A percentile compares a stretch with the other conserved stretches of the same genome.
phyloP scores from a whole-genome alignment of 2,888 invertebrate species.

The Nomada fabriciana region DNA sequence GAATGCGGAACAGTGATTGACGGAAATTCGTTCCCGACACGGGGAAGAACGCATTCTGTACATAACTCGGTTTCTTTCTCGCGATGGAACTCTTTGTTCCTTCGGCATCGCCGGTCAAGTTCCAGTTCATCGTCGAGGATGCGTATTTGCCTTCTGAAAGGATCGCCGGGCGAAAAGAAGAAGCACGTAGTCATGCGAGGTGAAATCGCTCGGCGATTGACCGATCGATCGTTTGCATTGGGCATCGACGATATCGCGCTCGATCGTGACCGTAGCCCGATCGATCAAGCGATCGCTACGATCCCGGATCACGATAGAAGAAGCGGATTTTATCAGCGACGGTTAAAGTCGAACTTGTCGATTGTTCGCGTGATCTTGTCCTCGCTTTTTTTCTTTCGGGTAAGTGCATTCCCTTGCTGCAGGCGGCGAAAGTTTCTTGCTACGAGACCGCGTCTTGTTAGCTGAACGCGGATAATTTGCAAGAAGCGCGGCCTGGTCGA shows the following conservation, averaged over 20 bases:
- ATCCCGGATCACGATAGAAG: constrained; percentile 49
- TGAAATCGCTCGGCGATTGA: constrained; percentile 68
- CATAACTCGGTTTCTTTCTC: constrained; percentile 1
- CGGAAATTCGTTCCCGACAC: constrained; percentile 73
- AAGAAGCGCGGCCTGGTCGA: constrained; percentile 3
- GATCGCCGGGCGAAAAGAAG: constrained; percentile 32
- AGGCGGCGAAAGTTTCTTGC: constrained; percentile 16
- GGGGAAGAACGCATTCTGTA: neutral
- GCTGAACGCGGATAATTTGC: constrained; percentile 10
- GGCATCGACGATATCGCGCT: constrained; percentile 47
- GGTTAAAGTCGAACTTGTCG: constrained; percentile 54
- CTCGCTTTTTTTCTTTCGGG: constrained; percentile 12
- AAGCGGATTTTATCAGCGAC: constrained; percentile 62
- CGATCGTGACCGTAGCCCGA: constrained; percentile 65
- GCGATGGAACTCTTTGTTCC: constrained; percentile 4
- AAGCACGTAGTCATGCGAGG: constrained; percentile 69
- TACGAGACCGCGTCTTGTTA: constrained; percentile 18
- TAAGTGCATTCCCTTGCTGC: constrained; percentile 32
- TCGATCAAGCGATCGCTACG: constrained; percentile 55
- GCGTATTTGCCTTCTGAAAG: constrained; percentile 37
- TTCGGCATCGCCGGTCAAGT: neutral
- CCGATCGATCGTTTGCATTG: constrained; percentile 60
- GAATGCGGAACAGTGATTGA: constrained; percentile 79
- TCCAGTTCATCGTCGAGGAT: constrained; percentile 20
- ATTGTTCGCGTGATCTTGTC: constrained; percentile 57